Conservation (phyloP, 2,797 vertebrate genomes). For the Luscinia megarhynchos region DNA sequence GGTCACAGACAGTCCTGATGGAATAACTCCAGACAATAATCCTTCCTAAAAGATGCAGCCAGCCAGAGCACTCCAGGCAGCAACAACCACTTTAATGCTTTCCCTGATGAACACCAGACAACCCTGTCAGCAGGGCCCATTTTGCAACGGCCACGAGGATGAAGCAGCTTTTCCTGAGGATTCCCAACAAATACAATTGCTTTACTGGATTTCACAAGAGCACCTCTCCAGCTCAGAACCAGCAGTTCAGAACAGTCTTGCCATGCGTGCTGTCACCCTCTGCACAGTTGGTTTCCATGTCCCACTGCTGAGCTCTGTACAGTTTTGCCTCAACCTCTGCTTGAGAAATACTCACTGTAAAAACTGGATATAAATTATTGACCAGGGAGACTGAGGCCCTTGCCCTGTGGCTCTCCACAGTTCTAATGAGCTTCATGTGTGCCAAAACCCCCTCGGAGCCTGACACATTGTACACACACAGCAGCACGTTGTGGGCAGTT, state of each 20-base stretch:
- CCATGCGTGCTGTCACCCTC: rapidly evolving
- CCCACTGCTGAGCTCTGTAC: background rate
- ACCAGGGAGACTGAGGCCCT: background rate
- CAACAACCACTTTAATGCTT: background rate
- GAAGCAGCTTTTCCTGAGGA: background rate
- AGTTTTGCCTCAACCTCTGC: background rate
- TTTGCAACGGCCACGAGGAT: rapidly evolving
- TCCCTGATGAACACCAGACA: background rate
- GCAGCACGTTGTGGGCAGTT: background rate
- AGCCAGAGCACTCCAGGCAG: background rate
- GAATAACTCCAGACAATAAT: background rate
- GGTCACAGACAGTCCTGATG: background rate
- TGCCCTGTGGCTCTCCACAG: background rate
- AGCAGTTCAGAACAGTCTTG: background rate
- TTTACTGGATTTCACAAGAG: background rate
- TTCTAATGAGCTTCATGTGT: background rate
- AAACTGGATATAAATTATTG: background rate
- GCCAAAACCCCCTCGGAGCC: rapidly evolving
- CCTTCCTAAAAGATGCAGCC: background rate
- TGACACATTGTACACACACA: background rate
- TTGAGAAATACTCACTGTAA: background rate
- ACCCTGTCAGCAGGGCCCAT: background rate
- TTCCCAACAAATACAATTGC: background rate
- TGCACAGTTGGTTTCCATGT: rapidly evolving
- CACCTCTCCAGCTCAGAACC: background rate